Base-by-base conservation (phyloP, 2,797 vertebrate genomes). In the Dermochelys coriacea region DNA sequence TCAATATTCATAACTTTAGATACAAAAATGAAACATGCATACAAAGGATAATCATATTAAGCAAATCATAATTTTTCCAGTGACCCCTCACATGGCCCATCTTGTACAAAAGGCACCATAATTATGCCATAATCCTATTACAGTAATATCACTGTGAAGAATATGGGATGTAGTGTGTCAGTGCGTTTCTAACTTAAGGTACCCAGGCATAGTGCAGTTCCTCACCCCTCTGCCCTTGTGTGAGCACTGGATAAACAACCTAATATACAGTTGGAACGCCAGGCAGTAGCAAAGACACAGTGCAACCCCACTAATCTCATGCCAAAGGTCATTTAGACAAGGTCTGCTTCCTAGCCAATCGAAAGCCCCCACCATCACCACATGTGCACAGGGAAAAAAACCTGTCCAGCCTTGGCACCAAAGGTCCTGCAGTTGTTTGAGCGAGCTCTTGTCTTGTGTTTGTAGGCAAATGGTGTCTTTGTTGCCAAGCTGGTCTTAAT, bases 371-470 rank as follows among this genome's bases (percentile, higher is more conserved):
- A 15, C 29, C 29, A 34, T 61, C 61, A 64, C 29, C 29, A 61
- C 34, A 1, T n/a, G 61, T 31, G n/a, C 12, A n/a, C 31, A 16
- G 3, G 8, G 34, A 2, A 4, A 18, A n/a, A n/a, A 34, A 64
- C 61, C 61, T 64, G 61, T 31, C 41, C 51, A 18, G 8, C 15
- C 16, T 8, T 5, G 52, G 54, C 47, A 84, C 18, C 52, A 77
- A 3, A 88, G 3, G 2, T 25, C 77, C 37, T 77, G 12, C 41
- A 18, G 21, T 89, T 84, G 5, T 61, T 93, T 84, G 49, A 86
- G 15, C 49, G n/a, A n/a, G n/a, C 41, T 2, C 25, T 84, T 87
- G 6, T 34, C 14, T 77, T 9, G 59, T 31, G 1, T 12, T 18
- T 1, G 31, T 51, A 41, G n/a, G 9, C 41, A 3, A 51, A 0